Conservation (phyloP, 1,140 invertebrate genomes). For the Piezodorus guildinii region DNA sequence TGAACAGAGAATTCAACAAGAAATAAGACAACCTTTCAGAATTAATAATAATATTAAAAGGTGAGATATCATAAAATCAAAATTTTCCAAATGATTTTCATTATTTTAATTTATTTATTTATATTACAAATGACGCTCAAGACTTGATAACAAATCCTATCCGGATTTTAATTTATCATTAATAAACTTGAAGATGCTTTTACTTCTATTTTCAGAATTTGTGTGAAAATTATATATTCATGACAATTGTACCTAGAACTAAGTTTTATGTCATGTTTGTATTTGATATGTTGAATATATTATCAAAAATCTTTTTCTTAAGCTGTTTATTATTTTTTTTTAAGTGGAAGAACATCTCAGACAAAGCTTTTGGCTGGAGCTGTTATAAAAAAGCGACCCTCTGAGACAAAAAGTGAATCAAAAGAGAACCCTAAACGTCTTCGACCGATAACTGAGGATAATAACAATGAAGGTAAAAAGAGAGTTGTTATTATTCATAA, state of each 20-base stretch:
- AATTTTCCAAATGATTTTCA: too few relatives aligned
- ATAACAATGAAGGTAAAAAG: background rate
- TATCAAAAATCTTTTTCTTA: background rate
- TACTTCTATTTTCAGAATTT: too few relatives aligned
- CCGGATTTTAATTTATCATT: too few relatives aligned
- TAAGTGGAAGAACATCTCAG: constrained; percentile 37
- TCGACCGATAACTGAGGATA: background rate
- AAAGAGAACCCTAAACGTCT: constrained; percentile 6
- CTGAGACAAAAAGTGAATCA: constrained; percentile 23
- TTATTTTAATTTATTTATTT: too few relatives aligned
- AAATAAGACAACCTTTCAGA: constrained; percentile 37
- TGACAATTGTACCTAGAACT: too few relatives aligned
- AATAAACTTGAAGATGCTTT: too few relatives aligned
- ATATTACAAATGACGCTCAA: too few relatives aligned
- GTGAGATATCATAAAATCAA: constrained; percentile 30
- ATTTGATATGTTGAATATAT: too few relatives aligned
- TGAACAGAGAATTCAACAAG: constrained; percentile 48
- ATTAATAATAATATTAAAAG: constrained; percentile 34
- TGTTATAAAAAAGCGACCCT: constrained; percentile 41
- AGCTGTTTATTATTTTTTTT: background rate
- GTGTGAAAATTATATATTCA: too few relatives aligned
- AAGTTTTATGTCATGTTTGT: too few relatives aligned
- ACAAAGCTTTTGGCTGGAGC: constrained; percentile 46
- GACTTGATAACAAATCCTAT: too few relatives aligned
- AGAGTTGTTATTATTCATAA: background rate